These are phyloP conservation scores for Phataginus tricuspis DNA, from an alignment of 2,797 vertebrate genomes.

Conservation along the genomic window DNA sequence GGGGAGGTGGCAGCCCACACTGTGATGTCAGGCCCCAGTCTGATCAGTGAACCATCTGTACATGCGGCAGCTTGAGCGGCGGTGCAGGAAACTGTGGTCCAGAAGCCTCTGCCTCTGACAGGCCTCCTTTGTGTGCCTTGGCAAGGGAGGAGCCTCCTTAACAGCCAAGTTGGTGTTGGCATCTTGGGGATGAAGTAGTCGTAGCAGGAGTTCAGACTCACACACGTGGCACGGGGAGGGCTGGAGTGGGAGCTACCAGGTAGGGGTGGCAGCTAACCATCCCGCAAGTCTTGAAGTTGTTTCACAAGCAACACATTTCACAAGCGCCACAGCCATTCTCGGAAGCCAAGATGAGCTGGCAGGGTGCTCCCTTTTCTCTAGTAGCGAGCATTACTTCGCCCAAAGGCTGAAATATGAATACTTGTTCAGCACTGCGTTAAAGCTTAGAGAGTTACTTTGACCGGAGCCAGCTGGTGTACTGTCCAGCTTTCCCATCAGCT, in stretches of 20 bases:
- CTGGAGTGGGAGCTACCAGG: not conserved
- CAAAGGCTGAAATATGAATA: not conserved
- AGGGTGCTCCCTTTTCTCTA: not conserved
- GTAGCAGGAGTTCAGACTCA: not conserved
- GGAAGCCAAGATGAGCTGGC: not conserved
- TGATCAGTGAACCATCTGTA: conserved; percentile 16
- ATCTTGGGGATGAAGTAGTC: rapidly evolving
- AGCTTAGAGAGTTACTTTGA: not conserved
- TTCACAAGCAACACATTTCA: not conserved
- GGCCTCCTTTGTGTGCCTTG: conserved; percentile 29
- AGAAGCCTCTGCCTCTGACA: not conserved
- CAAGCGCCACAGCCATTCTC: not conserved
- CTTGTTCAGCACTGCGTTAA: not conserved
- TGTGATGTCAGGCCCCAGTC: conserved; percentile 24
- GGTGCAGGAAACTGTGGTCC: conserved; percentile 70
- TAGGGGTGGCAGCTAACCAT: not conserved
- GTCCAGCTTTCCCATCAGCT: not conserved
- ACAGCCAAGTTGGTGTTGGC: not conserved
- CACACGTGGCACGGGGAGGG: not conserved
- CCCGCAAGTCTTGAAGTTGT: not conserved
- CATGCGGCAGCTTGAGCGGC: not conserved
- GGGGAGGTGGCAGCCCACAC: not conserved
- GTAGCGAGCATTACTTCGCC: not conserved
- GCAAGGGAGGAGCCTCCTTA: not conserved
- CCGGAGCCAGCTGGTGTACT: not conserved